These are phyloP conservation scores for Sterna hirundo DNA, from an alignment of 2,113 vertebrate genomes.

Conservation along the genomic window DNA sequence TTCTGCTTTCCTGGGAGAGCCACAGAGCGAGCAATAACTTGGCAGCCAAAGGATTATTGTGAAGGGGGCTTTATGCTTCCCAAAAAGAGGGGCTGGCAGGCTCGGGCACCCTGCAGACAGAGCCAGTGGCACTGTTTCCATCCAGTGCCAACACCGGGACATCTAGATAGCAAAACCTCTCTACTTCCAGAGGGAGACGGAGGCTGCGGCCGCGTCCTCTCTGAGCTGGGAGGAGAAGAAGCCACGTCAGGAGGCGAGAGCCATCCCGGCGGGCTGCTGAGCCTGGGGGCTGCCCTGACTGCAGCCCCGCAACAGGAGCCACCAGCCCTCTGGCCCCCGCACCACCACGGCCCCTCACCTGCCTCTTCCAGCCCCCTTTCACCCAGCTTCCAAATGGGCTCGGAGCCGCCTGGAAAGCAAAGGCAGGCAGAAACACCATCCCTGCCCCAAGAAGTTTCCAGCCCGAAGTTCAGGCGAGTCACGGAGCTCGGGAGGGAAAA, in stretches of 20 bases:
- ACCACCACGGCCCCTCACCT: neutral
- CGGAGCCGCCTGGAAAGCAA: neutral
- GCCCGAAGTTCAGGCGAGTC: neutral
- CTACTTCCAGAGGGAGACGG: neutral
- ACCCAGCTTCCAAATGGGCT: neutral
- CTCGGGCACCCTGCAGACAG: neutral
- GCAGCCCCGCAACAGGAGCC: neutral
- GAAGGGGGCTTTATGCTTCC: neutral
- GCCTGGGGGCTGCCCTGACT: neutral
- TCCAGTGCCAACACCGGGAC: neutral
- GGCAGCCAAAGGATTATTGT: neutral
- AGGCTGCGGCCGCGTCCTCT: neutral
- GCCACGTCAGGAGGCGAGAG: conserved; percentile 21
- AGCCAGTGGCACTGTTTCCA: neutral
- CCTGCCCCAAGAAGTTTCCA: neutral
- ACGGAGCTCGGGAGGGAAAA: neutral
- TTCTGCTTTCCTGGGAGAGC: neutral
- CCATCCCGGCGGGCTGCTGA: neutral
- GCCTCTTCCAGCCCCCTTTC: neutral
- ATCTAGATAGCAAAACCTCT: neutral
- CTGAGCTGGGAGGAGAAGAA: neutral
- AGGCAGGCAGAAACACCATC: neutral
- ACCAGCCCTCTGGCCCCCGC: neutral
- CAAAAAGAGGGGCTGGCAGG: neutral
- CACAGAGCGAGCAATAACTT: neutral